Percentiles rank a stretch among this genome's conserved stretches.
Evolutionary conservation across 2,113 vertebrate genomes (phyloP).

Genomic region (Labrus mixtus): DNA sequence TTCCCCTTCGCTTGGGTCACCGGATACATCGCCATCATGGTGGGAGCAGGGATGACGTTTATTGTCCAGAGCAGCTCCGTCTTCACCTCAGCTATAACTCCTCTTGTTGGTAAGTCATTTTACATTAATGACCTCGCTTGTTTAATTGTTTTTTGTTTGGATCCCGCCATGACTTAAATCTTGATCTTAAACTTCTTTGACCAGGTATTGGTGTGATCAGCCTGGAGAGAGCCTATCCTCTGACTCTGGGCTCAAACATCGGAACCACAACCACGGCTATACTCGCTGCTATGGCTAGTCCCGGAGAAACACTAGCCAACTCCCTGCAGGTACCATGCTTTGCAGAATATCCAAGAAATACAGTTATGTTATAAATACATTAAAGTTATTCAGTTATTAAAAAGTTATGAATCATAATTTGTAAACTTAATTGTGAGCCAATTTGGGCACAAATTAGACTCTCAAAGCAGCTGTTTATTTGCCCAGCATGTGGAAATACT

Average conservation of each 20-base stretch:
- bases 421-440: too few species aligned
- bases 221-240: conserved; percentile 93
- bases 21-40: conserved; percentile 93
- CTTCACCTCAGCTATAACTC: conserved; percentile 97
- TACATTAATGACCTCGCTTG: neutral
- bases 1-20: conserved; percentile 95
- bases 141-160: neutral
- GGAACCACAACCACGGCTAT: conserved; percentile 98
- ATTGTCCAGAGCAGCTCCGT: conserved; percentile 98
- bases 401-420: too few species aligned
- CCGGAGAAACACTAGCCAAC: conserved; percentile 87
- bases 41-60: conserved; percentile 97
- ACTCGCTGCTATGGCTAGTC: conserved; percentile 93
- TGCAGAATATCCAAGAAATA: too few species aligned
- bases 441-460: too few species aligned
- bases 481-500: too few species aligned
- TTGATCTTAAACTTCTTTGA: neutral
- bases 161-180: neutral
- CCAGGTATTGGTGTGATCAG: conserved; percentile 95
- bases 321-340: conserved; percentile 88
- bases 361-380: too few species aligned
- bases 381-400: too few species aligned
- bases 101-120: conserved; percentile 91
- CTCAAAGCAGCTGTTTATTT: too few species aligned
- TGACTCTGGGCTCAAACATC: conserved; percentile 95